phyloP scores from a whole-genome alignment of 2,888 invertebrate species.

The Cataglyphis rosenhaueri region DNA sequence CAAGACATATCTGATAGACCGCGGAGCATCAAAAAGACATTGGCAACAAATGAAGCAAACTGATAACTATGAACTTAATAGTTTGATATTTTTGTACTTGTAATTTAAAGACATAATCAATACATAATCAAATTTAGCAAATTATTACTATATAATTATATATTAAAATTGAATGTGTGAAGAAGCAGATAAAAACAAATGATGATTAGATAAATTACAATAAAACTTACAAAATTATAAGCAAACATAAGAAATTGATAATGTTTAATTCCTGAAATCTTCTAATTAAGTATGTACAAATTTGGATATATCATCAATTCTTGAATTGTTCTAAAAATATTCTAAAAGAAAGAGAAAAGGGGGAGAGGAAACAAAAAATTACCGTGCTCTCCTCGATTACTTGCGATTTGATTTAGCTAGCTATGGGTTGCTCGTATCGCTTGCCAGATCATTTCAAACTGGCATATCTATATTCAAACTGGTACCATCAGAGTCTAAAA shows the following conservation, averaged over 20 bases:
- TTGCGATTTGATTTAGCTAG: constrained; percentile 35
- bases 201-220: neutral
- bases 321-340: constrained; percentile 16
- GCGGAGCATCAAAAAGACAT: constrained; percentile 43
- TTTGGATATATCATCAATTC: neutral
- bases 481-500: constrained; percentile 46
- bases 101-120: neutral
- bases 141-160: neutral
- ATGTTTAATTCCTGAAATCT: neutral
- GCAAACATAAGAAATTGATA: neutral
- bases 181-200: neutral
- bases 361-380: constrained; percentile 28
- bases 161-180: neutral
- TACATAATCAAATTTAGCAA: neutral
- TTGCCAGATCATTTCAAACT: constrained; percentile 46
- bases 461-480: constrained; percentile 34
- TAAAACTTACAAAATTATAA: neutral
- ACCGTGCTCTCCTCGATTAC: constrained; percentile 41
- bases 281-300: neutral
- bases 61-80: constrained; percentile 10
- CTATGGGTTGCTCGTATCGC: constrained; percentile 33
- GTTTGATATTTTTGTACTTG: neutral
- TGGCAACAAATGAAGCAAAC: constrained; percentile 14
- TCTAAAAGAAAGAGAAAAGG: constrained; percentile 23
- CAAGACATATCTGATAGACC: neutral